Percentiles rank a stretch among this genome's conserved stretches.
Conservation (phyloP, 2,113 vertebrate species). For the Lynx canadensis region DNA sequence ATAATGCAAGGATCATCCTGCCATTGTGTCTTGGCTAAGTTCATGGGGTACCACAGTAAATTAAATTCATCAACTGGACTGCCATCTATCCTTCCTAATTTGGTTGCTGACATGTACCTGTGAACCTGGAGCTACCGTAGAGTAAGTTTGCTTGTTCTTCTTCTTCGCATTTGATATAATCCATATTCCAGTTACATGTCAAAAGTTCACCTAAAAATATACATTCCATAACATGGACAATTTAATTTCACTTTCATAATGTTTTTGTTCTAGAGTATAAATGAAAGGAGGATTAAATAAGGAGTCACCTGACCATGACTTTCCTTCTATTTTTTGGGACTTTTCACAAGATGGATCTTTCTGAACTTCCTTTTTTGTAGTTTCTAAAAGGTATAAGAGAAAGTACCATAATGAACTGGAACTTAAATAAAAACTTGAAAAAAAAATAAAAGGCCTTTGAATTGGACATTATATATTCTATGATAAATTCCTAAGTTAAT, state of each 20-base stretch:
- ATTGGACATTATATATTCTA: not conserved
- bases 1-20: not conserved
- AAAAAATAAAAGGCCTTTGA: conserved; percentile 59
- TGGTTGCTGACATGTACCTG: conserved; percentile 79
- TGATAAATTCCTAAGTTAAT: conserved; percentile 11
- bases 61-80: not conserved
- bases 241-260: conserved; percentile 3
- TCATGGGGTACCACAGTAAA: not conserved
- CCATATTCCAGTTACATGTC: conserved; percentile 65
- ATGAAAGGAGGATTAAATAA: conserved; percentile 32
- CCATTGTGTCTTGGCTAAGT: not conserved
- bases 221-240: conserved; percentile 2
- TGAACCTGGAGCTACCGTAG: conserved; percentile 73
- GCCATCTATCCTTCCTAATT: not conserved
- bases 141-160: conserved; percentile 74
- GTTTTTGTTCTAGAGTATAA: conserved; percentile 12
- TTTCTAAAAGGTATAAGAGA: conserved; percentile 70
- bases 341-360: conserved; percentile 70
- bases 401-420: conserved; percentile 23
- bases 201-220: conserved; percentile 79
- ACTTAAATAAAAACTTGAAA: not conserved
- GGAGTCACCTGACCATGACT: conserved; percentile 81
- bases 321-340: conserved; percentile 74
- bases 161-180: conserved; percentile 69
- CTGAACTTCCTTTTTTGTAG: conserved; percentile 20